These are phyloP conservation scores for Andricus curvator DNA, from an alignment of 2,888 invertebrate genomes.

Conservation along the genomic window DNA sequence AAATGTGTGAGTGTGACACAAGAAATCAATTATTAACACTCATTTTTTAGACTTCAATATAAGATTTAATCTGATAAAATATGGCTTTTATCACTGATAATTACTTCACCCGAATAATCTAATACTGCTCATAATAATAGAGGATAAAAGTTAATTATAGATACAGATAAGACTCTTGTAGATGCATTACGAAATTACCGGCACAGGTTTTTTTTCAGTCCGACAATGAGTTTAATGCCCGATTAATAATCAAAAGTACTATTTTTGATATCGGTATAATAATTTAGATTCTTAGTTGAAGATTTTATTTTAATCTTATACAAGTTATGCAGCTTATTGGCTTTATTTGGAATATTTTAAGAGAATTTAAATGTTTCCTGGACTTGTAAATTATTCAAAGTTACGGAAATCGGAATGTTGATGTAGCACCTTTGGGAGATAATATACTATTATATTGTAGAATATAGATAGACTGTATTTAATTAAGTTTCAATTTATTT, in stretches of 20 bases:
- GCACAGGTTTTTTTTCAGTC: neutral
- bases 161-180: slow-evolving; percentile 7
- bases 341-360: neutral
- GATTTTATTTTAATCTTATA: neutral
- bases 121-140: neutral
- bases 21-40: neutral
- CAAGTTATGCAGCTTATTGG: neutral
- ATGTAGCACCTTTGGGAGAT: neutral
- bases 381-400: neutral
- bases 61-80: slow-evolving; percentile 8
- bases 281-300: neutral
- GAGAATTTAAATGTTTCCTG: neutral
- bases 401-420: neutral
- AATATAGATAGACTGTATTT: neutral
- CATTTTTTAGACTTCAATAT: slow-evolving; percentile 10
- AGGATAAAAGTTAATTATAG: neutral
- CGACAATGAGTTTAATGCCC: neutral
- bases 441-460: neutral
- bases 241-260: neutral
- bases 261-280: neutral
- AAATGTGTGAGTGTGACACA: slow-evolving; percentile 25
- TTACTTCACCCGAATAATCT: slow-evolving; percentile 9
- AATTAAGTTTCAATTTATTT: neutral
- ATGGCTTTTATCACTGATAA: slow-evolving; percentile 10
- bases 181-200: neutral